These are phyloP conservation scores for Neodiprion lecontei DNA, from an alignment of 1,140 invertebrate species.

Conservation along the genomic window DNA sequence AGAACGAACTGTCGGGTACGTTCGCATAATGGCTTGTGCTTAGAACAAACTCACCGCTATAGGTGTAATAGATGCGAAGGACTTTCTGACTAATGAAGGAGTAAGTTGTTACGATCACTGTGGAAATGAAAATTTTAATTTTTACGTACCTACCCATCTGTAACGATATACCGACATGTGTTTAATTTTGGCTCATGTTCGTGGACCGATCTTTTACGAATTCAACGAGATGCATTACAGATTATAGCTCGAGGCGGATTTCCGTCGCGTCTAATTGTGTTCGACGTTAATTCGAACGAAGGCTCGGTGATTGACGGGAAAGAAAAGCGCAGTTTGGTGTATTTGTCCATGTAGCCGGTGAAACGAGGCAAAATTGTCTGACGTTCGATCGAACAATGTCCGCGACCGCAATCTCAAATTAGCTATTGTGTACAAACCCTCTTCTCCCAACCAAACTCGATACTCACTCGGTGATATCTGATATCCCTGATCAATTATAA, in stretches of 20 bases:
- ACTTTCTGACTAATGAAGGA: too few species aligned
- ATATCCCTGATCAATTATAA: background rate
- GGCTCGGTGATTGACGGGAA: background rate
- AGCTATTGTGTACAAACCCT: background rate
- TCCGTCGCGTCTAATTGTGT: background rate
- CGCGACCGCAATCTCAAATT: background rate
- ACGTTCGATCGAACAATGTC: background rate
- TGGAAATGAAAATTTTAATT: too few species aligned
- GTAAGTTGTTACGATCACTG: too few species aligned
- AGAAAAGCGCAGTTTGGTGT: background rate
- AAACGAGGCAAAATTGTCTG: background rate
- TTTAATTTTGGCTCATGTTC: too few species aligned
- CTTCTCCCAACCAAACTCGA: background rate
- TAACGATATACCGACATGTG: too few species aligned
- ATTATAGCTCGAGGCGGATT: background rate
- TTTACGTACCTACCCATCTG: too few species aligned
- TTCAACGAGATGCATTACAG: too few species aligned
- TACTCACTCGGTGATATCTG: background rate
- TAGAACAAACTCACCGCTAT: background rate
- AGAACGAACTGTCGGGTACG: background rate
- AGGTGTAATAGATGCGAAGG: too few species aligned
- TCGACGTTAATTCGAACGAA: background rate
- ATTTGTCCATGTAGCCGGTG: background rate
- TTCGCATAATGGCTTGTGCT: background rate
- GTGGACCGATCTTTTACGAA: too few species aligned